phyloP scores from a whole-genome alignment of 2,888 invertebrate genomes.

The Cylindroiulus punctatus region DNA sequence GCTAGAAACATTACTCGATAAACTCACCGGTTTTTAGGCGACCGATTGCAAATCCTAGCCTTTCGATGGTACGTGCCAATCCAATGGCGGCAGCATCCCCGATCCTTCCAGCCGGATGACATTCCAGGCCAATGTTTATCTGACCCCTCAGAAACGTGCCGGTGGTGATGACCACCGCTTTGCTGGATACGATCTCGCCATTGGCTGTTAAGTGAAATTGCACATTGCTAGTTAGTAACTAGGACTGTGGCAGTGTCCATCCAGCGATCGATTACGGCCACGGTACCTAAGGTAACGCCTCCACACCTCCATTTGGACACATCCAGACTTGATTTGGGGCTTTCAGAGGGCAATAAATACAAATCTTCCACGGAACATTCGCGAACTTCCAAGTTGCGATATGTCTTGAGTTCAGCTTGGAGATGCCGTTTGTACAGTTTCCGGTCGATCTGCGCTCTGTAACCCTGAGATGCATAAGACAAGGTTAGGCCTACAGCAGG shows the following conservation, averaged over 20 bases:
- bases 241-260: background rate
- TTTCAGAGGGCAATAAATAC: slow-evolving; percentile 60
- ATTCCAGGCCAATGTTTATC: slow-evolving; percentile 82
- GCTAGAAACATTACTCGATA: too few species aligned
- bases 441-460: slow-evolving; percentile 87
- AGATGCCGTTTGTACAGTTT: slow-evolving; percentile 79
- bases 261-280: background rate
- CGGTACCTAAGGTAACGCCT: slow-evolving; percentile 59
- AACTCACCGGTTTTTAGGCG: slow-evolving; percentile 80
- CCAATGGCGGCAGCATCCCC: slow-evolving; percentile 82
- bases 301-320: slow-evolving; percentile 53
- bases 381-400: slow-evolving; percentile 75
- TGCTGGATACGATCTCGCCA: slow-evolving; percentile 72
- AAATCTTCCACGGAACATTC: slow-evolving; percentile 84
- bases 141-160: slow-evolving; percentile 88
- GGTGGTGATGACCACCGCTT: slow-evolving; percentile 82
- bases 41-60: slow-evolving; percentile 78
- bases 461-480: slow-evolving; percentile 69
- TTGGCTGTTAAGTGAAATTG: background rate
- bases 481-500: too few species aligned
- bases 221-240: background rate
- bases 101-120: slow-evolving; percentile 81
- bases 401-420: slow-evolving; percentile 75
- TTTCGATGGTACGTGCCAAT: slow-evolving; percentile 77
- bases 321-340: slow-evolving; percentile 61